These are phyloP conservation scores for Zaprionus vittiger DNA, from an alignment of 1,140 invertebrate species.

Conservation along the genomic window DNA sequence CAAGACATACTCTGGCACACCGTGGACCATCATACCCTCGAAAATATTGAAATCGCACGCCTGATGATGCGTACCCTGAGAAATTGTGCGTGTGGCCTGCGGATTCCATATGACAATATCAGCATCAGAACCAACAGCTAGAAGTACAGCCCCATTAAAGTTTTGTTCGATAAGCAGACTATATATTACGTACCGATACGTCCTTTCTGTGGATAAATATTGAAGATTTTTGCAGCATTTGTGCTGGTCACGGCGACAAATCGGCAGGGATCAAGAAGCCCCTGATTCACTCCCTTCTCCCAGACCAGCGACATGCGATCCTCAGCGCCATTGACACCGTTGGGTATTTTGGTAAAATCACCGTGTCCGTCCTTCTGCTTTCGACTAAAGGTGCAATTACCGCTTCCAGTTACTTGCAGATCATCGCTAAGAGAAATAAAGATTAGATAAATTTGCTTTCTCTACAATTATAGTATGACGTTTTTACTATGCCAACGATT, in stretches of 20 bases:
- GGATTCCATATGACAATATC: constrained; percentile 99
- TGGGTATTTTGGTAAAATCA: constrained; percentile 98
- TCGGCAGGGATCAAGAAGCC: constrained; percentile 94
- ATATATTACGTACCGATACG: constrained; percentile 87
- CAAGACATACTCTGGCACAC: constrained; percentile 96
- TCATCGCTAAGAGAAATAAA: constrained; percentile 88
- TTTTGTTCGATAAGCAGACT: not conserved
- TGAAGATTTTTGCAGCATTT: constrained; percentile 99
- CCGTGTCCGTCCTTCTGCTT: constrained; percentile 94
- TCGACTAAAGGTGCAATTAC: constrained; percentile 98
- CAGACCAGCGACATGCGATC: constrained; percentile 99
- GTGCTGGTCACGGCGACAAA: constrained; percentile 99
- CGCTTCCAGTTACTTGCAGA: constrained; percentile 97
- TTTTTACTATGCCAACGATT: constrained; percentile 92
- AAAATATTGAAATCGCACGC: constrained; percentile 99
- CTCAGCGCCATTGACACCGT: constrained; percentile 99
- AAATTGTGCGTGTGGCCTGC: constrained; percentile 92
- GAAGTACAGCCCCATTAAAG: not conserved
- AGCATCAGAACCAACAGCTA: constrained; percentile 95
- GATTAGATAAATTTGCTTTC: not conserved
- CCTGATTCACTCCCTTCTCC: constrained; percentile 98
- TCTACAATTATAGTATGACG: not conserved
- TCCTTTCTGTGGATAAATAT: constrained; percentile 98
- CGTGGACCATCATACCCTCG: constrained; percentile 94
- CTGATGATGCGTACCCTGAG: constrained; percentile 96